These are phyloP conservation scores for Crotalus viridis DNA, from an alignment of 2,113 vertebrate genomes.

Conservation along the genomic window DNA sequence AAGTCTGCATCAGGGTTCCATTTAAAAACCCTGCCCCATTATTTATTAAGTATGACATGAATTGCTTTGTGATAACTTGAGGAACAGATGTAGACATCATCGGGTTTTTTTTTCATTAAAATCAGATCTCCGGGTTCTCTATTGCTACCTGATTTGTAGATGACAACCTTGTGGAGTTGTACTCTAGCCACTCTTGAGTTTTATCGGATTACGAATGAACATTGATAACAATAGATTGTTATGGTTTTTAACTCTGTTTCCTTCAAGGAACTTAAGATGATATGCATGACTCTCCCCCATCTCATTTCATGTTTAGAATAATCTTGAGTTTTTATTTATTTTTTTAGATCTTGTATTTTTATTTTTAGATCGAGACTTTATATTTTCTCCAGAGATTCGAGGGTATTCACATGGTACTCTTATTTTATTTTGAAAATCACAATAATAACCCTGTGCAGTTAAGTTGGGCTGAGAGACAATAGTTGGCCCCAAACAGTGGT, in stretches of 20 bases:
- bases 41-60: conserved; percentile 52
- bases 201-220: conserved; percentile 31
- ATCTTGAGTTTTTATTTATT: not conserved
- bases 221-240: conserved; percentile 10
- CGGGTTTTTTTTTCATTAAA: conserved; percentile 34
- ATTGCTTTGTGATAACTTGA: conserved; percentile 51
- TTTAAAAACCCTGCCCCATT: conserved; percentile 50
- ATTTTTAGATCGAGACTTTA: not conserved
- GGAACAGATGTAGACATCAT: conserved; percentile 46
- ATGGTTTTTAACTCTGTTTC: not conserved
- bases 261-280: not conserved
- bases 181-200: conserved; percentile 29
- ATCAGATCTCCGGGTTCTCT: conserved; percentile 32
- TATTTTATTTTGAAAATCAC: not conserved
- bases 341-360: not conserved
- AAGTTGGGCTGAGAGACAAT: not conserved
- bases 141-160: conserved; percentile 19
- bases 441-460: not conserved
- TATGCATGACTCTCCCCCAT: not conserved
- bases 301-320: not conserved
- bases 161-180: conserved; percentile 5
- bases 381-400: not conserved
- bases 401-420: not conserved
- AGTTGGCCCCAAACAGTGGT: not conserved
- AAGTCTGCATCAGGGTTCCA: conserved; percentile 55